Evolutionary conservation across 2,888 invertebrate genomes (phyloP).

Genomic region (Seira ritae): DNA sequence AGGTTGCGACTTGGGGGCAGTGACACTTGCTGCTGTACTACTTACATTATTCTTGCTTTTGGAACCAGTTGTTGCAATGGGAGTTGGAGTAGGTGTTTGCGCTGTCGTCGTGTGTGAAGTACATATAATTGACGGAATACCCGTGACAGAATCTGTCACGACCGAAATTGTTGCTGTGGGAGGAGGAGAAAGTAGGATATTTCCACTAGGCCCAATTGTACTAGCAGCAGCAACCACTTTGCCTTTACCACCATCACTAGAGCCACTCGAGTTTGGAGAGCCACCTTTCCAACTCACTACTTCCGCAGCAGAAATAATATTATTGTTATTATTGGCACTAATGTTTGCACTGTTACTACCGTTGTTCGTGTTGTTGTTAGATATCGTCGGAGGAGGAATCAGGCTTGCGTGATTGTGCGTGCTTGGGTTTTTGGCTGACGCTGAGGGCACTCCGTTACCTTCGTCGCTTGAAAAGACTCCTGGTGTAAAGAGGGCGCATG

Average conservation of each 20-base stretch:
- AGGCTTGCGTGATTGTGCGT: conserved; percentile 37
- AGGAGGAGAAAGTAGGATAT: conserved; percentile 27
- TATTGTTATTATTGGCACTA: conserved; percentile 18
- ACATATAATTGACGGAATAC: conserved; percentile 50
- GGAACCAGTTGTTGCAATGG: conserved; percentile 8
- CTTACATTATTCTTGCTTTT: not conserved
- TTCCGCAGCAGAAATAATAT: conserved; percentile 37
- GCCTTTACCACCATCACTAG: not conserved
- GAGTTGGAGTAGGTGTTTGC: conserved; percentile 17
- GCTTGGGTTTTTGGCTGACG: too few relatives aligned
- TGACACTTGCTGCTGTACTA: not conserved
- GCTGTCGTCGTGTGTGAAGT: conserved; percentile 24
- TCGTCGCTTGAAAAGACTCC: conserved; percentile 72
- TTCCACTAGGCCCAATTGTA: not conserved
- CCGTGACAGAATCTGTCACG: conserved; percentile 45
- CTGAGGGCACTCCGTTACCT: conserved; percentile 51
- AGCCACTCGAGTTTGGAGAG: conserved; percentile 20
- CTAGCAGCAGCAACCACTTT: not conserved
- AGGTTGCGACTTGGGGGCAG: conserved; percentile 7
- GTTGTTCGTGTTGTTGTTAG: conserved; percentile 13
- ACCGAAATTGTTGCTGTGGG: conserved; percentile 47
- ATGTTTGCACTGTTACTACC: conserved; percentile 35
- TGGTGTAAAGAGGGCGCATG: conserved; percentile 28
- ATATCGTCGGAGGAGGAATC: conserved; percentile 40
- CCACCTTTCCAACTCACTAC: conserved; percentile 48